phyloP scores from a whole-genome alignment of 1,140 invertebrate genomes.

The Cheumatopsyche charites region DNA sequence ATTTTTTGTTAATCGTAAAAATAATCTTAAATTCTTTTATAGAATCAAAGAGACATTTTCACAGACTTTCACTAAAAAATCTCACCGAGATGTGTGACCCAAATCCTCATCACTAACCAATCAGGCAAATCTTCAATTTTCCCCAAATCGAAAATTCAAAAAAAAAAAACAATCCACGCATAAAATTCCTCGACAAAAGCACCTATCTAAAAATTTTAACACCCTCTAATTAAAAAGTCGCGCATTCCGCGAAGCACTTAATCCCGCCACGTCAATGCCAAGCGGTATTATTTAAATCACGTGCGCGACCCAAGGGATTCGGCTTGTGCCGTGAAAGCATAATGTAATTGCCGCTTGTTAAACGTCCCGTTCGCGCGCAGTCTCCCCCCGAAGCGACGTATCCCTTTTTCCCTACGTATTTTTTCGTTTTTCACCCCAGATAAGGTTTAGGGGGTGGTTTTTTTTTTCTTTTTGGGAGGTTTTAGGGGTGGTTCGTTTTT shows the following conservation, averaged over 20 bases:
- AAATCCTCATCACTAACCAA: too few species aligned
- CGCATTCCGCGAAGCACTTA: constrained; percentile 29
- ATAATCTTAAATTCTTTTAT: too few species aligned
- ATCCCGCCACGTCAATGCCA: constrained; percentile 24
- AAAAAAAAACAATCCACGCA: too few species aligned
- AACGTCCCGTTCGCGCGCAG: constrained; percentile 6
- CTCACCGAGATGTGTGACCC: too few species aligned
- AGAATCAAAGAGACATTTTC: too few species aligned
- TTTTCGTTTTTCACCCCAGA: not conserved
- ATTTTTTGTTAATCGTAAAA: too few species aligned
- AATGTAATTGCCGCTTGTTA: constrained; percentile 40
- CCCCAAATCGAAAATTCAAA: too few species aligned
- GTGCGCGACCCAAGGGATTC: constrained; percentile 9
- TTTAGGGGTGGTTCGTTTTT: not conserved
- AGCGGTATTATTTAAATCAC: constrained; percentile 34
- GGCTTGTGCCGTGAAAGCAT: constrained; percentile 34
- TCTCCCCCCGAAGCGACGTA: not conserved
- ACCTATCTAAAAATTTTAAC: too few species aligned
- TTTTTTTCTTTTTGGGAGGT: not conserved
- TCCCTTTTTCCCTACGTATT: constrained; percentile 8
- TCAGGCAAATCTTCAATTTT: too few species aligned
- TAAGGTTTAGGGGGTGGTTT: too few species aligned
- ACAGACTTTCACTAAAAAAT: too few species aligned
- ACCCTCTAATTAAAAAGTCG: constrained; percentile 36
- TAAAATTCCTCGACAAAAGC: too few species aligned